Evolutionary conservation across 1,140 invertebrate species (phyloP).

Genomic region (Nilaparvata lugens): DNA sequence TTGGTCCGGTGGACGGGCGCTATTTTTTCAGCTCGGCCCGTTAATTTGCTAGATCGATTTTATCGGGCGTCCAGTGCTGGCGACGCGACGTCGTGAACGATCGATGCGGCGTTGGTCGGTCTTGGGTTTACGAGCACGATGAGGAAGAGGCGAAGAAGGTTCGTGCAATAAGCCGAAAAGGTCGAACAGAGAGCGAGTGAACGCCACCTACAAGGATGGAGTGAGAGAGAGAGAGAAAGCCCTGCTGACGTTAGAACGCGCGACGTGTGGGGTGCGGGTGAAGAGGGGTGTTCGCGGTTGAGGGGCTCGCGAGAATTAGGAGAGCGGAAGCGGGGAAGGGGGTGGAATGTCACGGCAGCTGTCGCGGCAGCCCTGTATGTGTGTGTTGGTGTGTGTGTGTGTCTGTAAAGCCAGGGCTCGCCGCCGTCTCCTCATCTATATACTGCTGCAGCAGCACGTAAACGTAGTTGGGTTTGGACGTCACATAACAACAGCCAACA

Average conservation of each 20-base stretch:
- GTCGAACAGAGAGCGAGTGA: background rate
- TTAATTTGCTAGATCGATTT: background rate
- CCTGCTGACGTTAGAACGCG: background rate
- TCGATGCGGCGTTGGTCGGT: conserved; percentile 9
- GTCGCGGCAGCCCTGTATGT: conserved; percentile 3
- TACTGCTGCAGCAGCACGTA: background rate
- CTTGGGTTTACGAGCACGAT: conserved; percentile 5
- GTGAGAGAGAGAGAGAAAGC: background rate
- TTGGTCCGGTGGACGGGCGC: background rate
- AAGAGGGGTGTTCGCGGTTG: conserved; percentile 9
- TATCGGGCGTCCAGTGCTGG: background rate
- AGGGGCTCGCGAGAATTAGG: conserved; percentile 10
- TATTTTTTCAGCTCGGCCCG: too few relatives aligned
- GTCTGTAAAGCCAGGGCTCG: background rate
- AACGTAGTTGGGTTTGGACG: background rate
- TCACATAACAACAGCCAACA: background rate
- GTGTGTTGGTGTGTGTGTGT: conserved; percentile 10
- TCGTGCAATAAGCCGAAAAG: conserved; percentile 1
- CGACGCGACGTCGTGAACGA: conserved; percentile 23
- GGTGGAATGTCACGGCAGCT: background rate
- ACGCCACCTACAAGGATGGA: conserved; percentile 7
- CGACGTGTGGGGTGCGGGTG: background rate
- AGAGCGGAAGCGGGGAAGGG: conserved; percentile 8
- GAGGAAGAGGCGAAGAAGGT: conserved; percentile 8
- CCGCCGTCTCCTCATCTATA: background rate